Conservation (phyloP, 1,140 invertebrate species). For the Ctenoplectra terminalis region DNA sequence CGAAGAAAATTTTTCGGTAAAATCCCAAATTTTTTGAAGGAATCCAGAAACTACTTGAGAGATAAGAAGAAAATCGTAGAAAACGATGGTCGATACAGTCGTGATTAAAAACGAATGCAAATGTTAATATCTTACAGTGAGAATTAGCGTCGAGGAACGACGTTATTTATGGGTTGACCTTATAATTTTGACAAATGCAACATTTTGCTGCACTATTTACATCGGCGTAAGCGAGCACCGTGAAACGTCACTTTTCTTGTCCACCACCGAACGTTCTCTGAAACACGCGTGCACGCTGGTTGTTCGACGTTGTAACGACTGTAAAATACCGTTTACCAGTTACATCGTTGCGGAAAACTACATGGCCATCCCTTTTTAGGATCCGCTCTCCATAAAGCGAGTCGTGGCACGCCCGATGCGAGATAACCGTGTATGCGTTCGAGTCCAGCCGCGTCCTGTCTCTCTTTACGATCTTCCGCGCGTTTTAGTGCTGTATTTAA, state of each 20-base stretch:
- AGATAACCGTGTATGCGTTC: conserved; percentile 30
- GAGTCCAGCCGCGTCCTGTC: not conserved
- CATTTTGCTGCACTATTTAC: not conserved
- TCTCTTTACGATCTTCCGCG: conserved; percentile 37
- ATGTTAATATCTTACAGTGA: too few relatives aligned
- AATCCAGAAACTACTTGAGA: too few relatives aligned
- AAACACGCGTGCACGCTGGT: not conserved
- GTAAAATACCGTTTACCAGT: conserved; percentile 8
- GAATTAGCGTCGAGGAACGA: too few relatives aligned
- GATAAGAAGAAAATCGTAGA: too few relatives aligned
- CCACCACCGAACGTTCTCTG: too few relatives aligned
- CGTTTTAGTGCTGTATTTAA: conserved; percentile 24
- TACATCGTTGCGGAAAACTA: conserved; percentile 27
- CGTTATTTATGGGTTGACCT: too few relatives aligned
- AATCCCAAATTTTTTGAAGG: too few relatives aligned
- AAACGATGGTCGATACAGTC: too few relatives aligned
- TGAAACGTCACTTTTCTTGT: not conserved
- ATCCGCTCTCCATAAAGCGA: conserved; percentile 20
- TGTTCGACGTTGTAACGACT: not conserved
- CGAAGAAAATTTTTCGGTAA: too few relatives aligned
- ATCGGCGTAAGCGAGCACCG: too few relatives aligned
- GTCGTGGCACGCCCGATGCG: conserved; percentile 5
- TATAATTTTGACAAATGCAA: not conserved
- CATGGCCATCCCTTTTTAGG: conserved; percentile 22
- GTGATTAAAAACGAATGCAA: too few relatives aligned